Conservation (phyloP, 2,888 invertebrate species). For the Amblyjoppa fuscipennis region DNA sequence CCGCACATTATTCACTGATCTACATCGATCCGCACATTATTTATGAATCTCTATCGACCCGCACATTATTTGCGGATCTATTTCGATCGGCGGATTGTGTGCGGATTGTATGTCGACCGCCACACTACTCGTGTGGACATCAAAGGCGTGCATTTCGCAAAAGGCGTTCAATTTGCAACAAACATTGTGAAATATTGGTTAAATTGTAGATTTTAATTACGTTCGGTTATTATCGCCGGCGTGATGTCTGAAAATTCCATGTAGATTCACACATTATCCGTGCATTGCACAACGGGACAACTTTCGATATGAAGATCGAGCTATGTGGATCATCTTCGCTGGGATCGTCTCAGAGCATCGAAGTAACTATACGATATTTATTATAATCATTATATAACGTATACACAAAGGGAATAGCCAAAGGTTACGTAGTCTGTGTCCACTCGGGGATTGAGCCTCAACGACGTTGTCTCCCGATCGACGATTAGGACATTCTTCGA, state of each 20-base stretch:
- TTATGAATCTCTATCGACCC: too few species aligned
- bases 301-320: not conserved
- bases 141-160: too few species aligned
- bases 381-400: not conserved
- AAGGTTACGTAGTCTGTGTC: not conserved
- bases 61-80: too few species aligned
- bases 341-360: not conserved
- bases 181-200: too few species aligned
- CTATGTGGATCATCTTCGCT: not conserved
- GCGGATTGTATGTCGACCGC: too few species aligned
- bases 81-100: too few species aligned
- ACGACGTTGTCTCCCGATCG: constrained; percentile 79
- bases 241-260: not conserved
- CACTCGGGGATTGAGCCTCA: constrained; percentile 5
- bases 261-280: not conserved
- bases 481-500: constrained; percentile 82
- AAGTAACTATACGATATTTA: not conserved
- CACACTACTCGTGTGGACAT: too few species aligned
- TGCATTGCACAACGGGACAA: not conserved
- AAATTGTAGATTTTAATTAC: too few species aligned
- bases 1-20: too few species aligned
- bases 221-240: not conserved
- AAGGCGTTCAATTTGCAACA: too few species aligned
- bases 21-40: too few species aligned
- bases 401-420: not conserved